Evolutionary conservation across 1,140 invertebrate genomes (phyloP), one percentile per base, ranked within the genome.

Genomic region (Atta colombica): DNA sequence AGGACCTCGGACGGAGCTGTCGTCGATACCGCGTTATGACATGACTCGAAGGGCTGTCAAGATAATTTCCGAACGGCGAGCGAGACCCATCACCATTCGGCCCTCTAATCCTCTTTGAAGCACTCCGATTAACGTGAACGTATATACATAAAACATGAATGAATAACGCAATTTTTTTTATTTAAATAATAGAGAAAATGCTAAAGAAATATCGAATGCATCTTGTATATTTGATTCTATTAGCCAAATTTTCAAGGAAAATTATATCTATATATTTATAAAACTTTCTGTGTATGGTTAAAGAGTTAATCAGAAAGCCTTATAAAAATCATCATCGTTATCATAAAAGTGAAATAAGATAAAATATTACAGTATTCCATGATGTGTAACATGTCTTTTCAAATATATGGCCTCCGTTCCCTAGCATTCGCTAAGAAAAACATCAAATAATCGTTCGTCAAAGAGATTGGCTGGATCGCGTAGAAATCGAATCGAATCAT

Each of bases 401-500:
- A 18, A 63, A 74, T 14, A 58, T 31, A 71, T 35, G 39, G 14
- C 18, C 58, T 39, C 55, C 51, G 5, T 81, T 58, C n/a, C 45
- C 12, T 21, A 28, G 78, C 21, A 28, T 71, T 39, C 65, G 21
- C 25, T 49, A 49, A 21, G 80, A 75, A 78, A 66, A 84, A 84
- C 45, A 84, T 75, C 39, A 84, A 84, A 84, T 84, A 74, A 84
- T 84, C 55, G 39, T 68, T 45, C 16, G 55, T 89, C 75, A 77
- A 89, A 89, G 69, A 55, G 88, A 89, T 81, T 63, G 80, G 80
- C 39, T 55, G 88, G 77, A 63, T 65, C 53, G 65, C 60, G 65
- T 39, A 77, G 74, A 85, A 87, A 90, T 90, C 89, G 85, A 90
- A 90, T 90, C 88, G 88, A 89, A 90, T 87, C 77, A 87, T 89